These are phyloP conservation scores for Drosophila mimetica DNA, from an alignment of 2,888 invertebrate genomes.

Conservation along the genomic window DNA sequence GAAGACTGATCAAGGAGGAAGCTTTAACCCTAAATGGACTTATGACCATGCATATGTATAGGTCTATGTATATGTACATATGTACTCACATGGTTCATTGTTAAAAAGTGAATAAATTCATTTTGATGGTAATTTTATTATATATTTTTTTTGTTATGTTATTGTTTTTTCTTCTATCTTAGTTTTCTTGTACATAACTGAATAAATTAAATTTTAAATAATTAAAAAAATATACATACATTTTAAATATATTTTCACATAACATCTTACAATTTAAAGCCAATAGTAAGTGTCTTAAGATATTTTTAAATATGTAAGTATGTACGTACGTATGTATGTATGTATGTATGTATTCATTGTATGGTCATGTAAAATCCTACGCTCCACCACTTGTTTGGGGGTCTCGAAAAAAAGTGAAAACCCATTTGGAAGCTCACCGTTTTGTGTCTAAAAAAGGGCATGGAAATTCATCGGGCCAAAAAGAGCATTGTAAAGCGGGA, in stretches of 20 bases:
- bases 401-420: slow-evolving; percentile 22
- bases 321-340: not conserved
- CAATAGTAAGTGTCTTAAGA: not conserved
- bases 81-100: not conserved
- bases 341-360: not conserved
- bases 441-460: slow-evolving; percentile 38
- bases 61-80: no score
- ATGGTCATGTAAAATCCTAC: not conserved
- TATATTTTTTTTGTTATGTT: not conserved
- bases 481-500: slow-evolving; percentile 22
- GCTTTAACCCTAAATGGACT: not conserved
- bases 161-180: not conserved
- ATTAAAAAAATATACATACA: not conserved
- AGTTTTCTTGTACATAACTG: no score
- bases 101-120: not conserved
- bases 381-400: not conserved
- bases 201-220: not conserved
- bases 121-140: not conserved
- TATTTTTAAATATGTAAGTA: not conserved
- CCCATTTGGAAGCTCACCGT: slow-evolving; percentile 26
- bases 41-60: not conserved
- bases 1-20: not conserved
- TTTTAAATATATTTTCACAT: no score
- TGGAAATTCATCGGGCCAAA: slow-evolving; percentile 30
- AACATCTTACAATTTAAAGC: not conserved